These are phyloP conservation scores for Matsumurasca onukii DNA, from an alignment of 1,140 invertebrate species.

Conservation along the genomic window DNA sequence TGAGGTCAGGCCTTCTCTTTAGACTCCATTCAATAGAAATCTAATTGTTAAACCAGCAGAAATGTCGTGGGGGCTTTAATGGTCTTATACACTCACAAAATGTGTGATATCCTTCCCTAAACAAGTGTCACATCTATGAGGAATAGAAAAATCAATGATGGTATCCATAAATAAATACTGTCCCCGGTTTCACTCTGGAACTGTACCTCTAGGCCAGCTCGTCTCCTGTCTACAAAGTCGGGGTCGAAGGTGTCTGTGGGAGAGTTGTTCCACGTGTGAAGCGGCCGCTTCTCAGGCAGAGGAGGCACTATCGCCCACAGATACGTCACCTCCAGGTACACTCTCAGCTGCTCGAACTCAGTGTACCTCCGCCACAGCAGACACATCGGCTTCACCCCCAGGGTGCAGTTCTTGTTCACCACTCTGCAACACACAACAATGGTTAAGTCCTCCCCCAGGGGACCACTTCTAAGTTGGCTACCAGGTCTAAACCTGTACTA, in stretches of 20 bases:
- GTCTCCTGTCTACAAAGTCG: slow-evolving; percentile 80
- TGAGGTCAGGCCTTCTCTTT: too few relatives aligned
- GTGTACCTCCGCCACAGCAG: slow-evolving; percentile 80
- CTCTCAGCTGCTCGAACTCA: slow-evolving; percentile 78
- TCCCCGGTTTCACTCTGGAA: too few relatives aligned
- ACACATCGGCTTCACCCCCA: slow-evolving; percentile 60
- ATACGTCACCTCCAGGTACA: slow-evolving; percentile 74
- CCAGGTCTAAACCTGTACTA: neutral
- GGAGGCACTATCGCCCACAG: slow-evolving; percentile 77
- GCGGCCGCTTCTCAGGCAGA: slow-evolving; percentile 77
- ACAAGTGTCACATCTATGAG: too few relatives aligned
- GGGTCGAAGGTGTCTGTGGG: slow-evolving; percentile 78
- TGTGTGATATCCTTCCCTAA: too few relatives aligned
- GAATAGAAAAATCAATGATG: too few relatives aligned
- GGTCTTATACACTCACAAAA: too few relatives aligned
- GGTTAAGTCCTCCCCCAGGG: too few relatives aligned
- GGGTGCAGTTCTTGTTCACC: slow-evolving; percentile 66
- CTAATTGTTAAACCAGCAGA: too few relatives aligned
- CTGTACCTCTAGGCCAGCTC: slow-evolving; percentile 77
- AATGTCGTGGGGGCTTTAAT: too few relatives aligned
- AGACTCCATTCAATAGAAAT: too few relatives aligned
- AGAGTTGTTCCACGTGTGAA: slow-evolving; percentile 78
- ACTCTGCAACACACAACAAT: slow-evolving; percentile 56
- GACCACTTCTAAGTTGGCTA: too few relatives aligned
- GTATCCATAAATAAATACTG: too few relatives aligned